Base-by-base conservation (phyloP, 2,888 invertebrate species). In the Dastarcus helophoroides region DNA sequence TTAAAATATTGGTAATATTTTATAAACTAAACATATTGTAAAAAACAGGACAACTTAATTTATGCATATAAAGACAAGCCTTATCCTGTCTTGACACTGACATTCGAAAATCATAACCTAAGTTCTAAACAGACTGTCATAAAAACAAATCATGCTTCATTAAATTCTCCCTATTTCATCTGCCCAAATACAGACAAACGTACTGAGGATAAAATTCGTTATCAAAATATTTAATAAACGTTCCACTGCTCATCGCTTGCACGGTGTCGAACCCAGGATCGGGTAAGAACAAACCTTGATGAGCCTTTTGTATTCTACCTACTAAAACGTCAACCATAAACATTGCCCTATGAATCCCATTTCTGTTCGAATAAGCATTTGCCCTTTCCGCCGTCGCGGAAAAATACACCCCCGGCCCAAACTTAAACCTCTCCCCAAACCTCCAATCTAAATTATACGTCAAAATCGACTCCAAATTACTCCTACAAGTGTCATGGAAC, bases 211-310 rank as follows among this genome's bases (percentile, higher is more conserved):
- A 56, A 43, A 51, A 60, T 33, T 60, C 58, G 29, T 48, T 42
- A 32, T 60, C 58, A 31, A 50, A 51, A 40, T 50, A 60, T 38
- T 60, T 60, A 0, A 59, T 56, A 37, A 43, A 54, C 2, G 56
- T 58, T 3, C 39, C 32, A 0, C 39, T 38, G 21, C 31, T 26
- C 35, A 46, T 48, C 5, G 52, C 53, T 16, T 36, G 29, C 1
- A 53, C 51, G 2, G 58, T 60, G 37, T 59, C 58, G 37, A 27
- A 50, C 3, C 42, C 41, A 12, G 14, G 14, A 14, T 43, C 36
- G 4, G 57, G 53, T 12, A 56, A 32, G 31, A 42, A 45, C 14
- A 42, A 23, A 2, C 36, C 33, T 2, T 38, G 35, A 4, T 21
- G 12, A 13, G 33, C 40, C 5, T 6, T 4, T 25, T 44, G 43